Conservation (phyloP, 2,113 vertebrate genomes). For the Aphelocoma coerulescens region DNA sequence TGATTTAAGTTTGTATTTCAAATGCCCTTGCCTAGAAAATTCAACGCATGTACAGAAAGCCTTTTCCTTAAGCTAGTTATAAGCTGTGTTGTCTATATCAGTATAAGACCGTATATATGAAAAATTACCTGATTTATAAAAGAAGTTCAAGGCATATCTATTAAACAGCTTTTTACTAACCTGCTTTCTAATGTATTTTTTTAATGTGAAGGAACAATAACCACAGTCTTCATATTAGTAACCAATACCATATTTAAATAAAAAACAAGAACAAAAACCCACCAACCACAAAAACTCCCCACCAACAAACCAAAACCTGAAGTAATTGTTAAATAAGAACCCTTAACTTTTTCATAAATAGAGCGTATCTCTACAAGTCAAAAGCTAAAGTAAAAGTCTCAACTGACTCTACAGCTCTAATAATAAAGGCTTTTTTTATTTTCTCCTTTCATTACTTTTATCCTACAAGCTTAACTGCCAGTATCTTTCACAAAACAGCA, state of each 20-base stretch:
- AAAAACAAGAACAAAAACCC: background rate
- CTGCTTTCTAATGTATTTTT: background rate
- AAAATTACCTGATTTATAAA: background rate
- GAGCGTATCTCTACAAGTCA: background rate
- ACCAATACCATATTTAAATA: background rate
- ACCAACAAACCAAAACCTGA: background rate
- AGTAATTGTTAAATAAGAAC: background rate
- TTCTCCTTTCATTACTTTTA: conserved; percentile 44
- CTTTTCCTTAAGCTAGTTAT: background rate
- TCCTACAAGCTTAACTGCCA: conserved; percentile 46
- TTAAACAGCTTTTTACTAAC: background rate
- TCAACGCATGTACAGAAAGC: background rate
- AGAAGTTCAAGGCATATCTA: background rate
- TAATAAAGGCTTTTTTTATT: conserved; percentile 4
- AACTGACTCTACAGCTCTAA: background rate
- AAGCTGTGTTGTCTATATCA: background rate
- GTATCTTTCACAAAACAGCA: conserved; percentile 49
- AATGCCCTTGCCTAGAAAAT: background rate
- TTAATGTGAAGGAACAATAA: background rate
- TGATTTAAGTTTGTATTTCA: background rate
- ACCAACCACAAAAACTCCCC: background rate
- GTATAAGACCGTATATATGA: background rate
- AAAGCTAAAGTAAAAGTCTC: conserved; percentile 34
- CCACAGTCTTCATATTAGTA: background rate
- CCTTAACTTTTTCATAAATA: conserved; percentile 5